Evolutionary conservation across 2,113 vertebrate species (phyloP).

Genomic region (Triplophysa dalaica): DNA sequence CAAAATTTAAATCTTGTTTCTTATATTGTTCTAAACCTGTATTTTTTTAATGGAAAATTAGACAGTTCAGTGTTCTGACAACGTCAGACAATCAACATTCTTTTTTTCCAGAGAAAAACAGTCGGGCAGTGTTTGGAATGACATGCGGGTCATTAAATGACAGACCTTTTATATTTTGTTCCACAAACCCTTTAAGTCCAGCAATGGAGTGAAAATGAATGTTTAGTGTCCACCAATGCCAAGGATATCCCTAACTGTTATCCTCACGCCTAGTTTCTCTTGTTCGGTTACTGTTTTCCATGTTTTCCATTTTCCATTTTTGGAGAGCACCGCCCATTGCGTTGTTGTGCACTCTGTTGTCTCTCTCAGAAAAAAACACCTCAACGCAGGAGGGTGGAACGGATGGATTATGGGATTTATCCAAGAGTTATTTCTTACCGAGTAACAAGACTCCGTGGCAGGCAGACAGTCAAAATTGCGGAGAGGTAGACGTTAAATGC

Average conservation of each 20-base stretch:
- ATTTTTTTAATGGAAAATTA: no score
- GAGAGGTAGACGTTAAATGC: conserved; percentile 48
- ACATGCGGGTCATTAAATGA: no score
- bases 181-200: no score
- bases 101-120: no score
- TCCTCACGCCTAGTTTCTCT: background rate
- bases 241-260: background rate
- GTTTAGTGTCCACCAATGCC: no score
- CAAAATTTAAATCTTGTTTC: no score
- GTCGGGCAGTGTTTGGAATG: no score
- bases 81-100: no score
- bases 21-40: no score
- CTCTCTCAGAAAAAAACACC: conserved; percentile 39
- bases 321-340: background rate
- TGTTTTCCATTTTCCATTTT: background rate
- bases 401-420: conserved; percentile 58
- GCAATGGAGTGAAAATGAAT: no score
- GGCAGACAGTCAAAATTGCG: conserved; percentile 41
- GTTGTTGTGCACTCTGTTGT: background rate
- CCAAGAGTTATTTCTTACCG: conserved; percentile 39
- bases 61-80: no score
- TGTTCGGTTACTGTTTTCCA: background rate
- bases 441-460: conserved; percentile 56
- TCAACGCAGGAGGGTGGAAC: conserved; percentile 50
- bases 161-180: no score